Evolutionary conservation across 2,888 invertebrate genomes (phyloP).

Genomic region (Carabus problematicus): DNA sequence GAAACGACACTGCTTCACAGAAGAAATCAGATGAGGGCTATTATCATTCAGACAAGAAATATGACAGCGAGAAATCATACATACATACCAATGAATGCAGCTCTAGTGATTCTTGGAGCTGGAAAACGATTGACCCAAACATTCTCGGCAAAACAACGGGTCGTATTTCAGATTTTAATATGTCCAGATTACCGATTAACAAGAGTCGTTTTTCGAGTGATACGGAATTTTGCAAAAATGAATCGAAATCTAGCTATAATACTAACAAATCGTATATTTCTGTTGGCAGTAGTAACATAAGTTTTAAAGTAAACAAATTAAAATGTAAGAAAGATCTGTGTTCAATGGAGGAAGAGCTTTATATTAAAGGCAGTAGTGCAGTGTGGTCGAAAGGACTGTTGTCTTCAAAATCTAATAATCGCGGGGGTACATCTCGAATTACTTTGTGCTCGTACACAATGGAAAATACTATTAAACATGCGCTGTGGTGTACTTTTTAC

Average conservation of each 20-base stretch:
- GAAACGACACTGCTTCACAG: background rate
- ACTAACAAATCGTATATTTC: slow-evolving; percentile 47
- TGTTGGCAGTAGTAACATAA: slow-evolving; percentile 51
- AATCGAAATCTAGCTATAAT: slow-evolving; percentile 48
- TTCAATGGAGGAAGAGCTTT: slow-evolving; percentile 84
- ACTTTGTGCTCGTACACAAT: slow-evolving; percentile 79
- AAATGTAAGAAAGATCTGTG: slow-evolving; percentile 55
- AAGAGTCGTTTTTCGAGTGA: slow-evolving; percentile 38
- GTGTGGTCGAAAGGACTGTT: slow-evolving; percentile 77
- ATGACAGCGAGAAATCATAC: slow-evolving; percentile 46
- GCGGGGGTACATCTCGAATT: slow-evolving; percentile 64
- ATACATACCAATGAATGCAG: slow-evolving; percentile 29
- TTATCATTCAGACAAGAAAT: slow-evolving; percentile 43
- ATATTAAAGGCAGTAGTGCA: slow-evolving; percentile 83
- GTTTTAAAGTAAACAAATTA: slow-evolving; percentile 45
- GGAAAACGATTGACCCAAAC: slow-evolving; percentile 50
- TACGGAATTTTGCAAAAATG: slow-evolving; percentile 35
- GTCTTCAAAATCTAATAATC: slow-evolving; percentile 62
- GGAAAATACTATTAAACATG: slow-evolving; percentile 82
- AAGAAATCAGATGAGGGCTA: slow-evolving; percentile 21
- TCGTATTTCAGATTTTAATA: slow-evolving; percentile 51
- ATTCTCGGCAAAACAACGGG: slow-evolving; percentile 49
- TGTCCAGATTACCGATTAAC: slow-evolving; percentile 46
- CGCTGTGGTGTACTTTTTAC: slow-evolving; percentile 74
- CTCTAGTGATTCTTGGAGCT: slow-evolving; percentile 51